Percentiles rank a stretch among this genome's conserved stretches.
These are phyloP conservation scores for Luperina nickerlii DNA, from an alignment of 2,888 invertebrate species.

Conservation along the genomic window DNA sequence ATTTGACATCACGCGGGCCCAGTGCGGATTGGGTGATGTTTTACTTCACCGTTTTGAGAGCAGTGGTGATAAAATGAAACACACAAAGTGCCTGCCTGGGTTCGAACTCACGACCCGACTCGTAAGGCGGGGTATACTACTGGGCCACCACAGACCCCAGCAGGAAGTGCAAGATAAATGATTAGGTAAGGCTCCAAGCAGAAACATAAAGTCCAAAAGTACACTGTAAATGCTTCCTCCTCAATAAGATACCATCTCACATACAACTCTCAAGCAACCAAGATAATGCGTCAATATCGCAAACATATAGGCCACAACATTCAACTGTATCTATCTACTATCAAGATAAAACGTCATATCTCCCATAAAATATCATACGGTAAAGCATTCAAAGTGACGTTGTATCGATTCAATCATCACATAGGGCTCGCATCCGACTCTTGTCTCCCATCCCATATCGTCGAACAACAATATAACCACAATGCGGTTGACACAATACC, in stretches of 20 bases:
- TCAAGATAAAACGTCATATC: constrained; percentile 42
- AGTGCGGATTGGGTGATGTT: neutral
- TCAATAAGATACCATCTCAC: neutral
- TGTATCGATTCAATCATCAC: constrained; percentile 75
- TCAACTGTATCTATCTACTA: neutral
- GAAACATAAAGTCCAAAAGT: neutral
- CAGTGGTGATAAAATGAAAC: neutral
- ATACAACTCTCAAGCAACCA: neutral
- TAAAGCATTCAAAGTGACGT: constrained; percentile 62
- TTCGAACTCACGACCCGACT: neutral
- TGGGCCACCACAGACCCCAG: neutral
- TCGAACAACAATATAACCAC: constrained; percentile 66
- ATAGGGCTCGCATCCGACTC: constrained; percentile 70
- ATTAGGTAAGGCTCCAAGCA: neutral
- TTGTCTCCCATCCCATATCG: constrained; percentile 62
- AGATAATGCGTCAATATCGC: neutral
- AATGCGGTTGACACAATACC: constrained; percentile 63
- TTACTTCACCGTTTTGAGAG: neutral
- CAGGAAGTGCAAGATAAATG: neutral
- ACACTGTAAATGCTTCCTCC: neutral
- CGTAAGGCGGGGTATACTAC: neutral
- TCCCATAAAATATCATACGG: constrained; percentile 60
- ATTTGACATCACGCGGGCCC: neutral
- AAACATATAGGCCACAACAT: constrained; percentile 5
- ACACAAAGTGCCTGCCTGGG: neutral